Evolutionary conservation across 2,888 invertebrate species (phyloP).

Genomic region (Pachymerium ferrugineum): DNA sequence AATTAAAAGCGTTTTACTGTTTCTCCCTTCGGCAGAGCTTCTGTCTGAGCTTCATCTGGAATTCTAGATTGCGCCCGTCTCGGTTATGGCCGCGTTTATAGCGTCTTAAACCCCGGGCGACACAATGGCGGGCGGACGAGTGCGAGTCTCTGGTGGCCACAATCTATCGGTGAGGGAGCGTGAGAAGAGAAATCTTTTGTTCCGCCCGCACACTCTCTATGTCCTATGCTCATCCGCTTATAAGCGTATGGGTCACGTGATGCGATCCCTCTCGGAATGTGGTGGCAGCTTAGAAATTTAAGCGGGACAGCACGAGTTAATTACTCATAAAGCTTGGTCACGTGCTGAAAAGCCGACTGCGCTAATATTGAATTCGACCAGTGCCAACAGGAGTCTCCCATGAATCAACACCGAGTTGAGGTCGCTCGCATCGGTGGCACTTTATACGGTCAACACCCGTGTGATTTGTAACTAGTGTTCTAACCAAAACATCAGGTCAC

Average conservation of each 20-base stretch:
- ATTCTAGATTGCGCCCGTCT: slow-evolving; percentile 1
- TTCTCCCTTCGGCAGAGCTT: slow-evolving; percentile 1
- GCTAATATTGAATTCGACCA: slow-evolving; percentile 19
- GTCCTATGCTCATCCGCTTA: neutral
- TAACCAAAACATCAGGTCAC: too few species aligned
- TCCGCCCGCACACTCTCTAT: neutral
- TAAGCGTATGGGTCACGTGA: neutral
- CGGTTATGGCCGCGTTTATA: slow-evolving; percentile 12
- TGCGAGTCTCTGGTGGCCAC: neutral
- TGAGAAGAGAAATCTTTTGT: neutral
- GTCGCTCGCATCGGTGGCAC: neutral
- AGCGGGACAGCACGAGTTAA: neutral
- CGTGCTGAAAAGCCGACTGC: slow-evolving; percentile 7
- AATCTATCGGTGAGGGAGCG: neutral
- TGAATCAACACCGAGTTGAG: slow-evolving; percentile 5
- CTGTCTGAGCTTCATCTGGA: slow-evolving; percentile 1
- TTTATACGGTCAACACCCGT: neutral
- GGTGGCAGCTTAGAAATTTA: neutral
- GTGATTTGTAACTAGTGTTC: slow-evolving; percentile 22
- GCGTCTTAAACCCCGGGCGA: slow-evolving; percentile 15
- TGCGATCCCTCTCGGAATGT: neutral
- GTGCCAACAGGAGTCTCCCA: slow-evolving; percentile 6
- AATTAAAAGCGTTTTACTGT: slow-evolving; percentile 25
- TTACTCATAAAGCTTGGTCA: slow-evolving; percentile 22
- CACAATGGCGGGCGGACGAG: neutral